phyloP scores from a whole-genome alignment of 2,888 invertebrate genomes.

The Agonopterix alstromeriana region DNA sequence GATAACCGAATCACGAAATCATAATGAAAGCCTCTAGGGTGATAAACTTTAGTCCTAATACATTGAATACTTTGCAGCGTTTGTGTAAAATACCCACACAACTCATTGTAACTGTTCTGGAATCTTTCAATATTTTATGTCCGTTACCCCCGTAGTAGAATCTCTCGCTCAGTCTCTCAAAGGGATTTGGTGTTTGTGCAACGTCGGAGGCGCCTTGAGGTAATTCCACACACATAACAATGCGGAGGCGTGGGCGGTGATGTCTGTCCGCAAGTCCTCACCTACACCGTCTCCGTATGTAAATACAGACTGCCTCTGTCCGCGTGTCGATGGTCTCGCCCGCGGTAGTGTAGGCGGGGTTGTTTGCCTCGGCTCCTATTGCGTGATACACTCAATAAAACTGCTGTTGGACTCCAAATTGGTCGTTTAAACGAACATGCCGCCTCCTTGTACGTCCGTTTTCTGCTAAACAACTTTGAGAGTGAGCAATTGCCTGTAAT shows the following conservation, averaged over 20 bases:
- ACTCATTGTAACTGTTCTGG: no score
- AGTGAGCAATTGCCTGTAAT: slow-evolving; percentile 9
- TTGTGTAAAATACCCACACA: no score
- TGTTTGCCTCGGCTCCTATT: slow-evolving; percentile 67
- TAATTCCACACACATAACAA: slow-evolving; percentile 18
- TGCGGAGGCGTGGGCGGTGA: slow-evolving; percentile 4
- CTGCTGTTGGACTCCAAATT: slow-evolving; percentile 53
- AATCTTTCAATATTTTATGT: no score
- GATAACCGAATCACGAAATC: no score
- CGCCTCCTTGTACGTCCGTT: slow-evolving; percentile 25
- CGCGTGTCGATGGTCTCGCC: slow-evolving; percentile 22
- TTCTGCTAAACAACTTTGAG: slow-evolving; percentile 6
- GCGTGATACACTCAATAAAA: slow-evolving; percentile 66
- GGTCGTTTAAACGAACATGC: slow-evolving; percentile 38
- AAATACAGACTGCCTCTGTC: slow-evolving; percentile 10
- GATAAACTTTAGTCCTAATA: no score
- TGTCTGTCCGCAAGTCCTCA: slow-evolving; percentile 13
- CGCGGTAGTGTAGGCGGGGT: slow-evolving; percentile 48
- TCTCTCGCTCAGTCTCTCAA: no score
- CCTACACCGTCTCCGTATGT: background rate
- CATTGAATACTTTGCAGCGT: no score
- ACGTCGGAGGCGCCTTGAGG: background rate
- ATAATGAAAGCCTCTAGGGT: no score
- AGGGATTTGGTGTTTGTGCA: no score
- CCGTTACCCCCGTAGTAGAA: no score